Evolutionary conservation across 2,797 vertebrate species (phyloP), one percentile per base, ranked within the genome.

Genomic region (Harpagifer antarcticus): DNA sequence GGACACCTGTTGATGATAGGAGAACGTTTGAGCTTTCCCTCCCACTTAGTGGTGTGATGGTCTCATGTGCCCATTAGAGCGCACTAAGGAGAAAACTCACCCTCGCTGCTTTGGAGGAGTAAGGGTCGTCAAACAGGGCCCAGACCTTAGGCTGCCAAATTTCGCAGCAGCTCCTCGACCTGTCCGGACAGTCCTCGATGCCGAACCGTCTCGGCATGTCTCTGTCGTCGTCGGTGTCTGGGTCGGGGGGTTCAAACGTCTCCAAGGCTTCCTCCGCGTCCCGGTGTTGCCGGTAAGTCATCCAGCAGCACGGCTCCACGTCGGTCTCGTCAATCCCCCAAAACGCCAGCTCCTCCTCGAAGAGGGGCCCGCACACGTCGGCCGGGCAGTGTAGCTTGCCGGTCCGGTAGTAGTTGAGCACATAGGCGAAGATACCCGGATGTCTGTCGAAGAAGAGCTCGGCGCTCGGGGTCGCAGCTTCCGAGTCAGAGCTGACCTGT

Each of bases 251-350:
- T 63, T 99, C 97, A 3, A 99, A 99, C 77, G 95, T 99, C 65
- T 99, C 97, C 53, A 99, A 93, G n/a, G 98, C 98, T 90, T 99
- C 98, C 68, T 99, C 98, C 0, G 98, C 98, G 19, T 99, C 98
- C 0, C 98, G 94, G 89, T 99, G 98, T 91, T 99, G 98, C 0
- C 98, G 94, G 85, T 99, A 99, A 56, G 96, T 97, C 97, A 99
- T 99, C 98, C 98, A 99, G 94, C 98, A 99, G 83, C 98, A 99
- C 3, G 98, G 98, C 90, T 99, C 98, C 94, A 99, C 98, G 78
- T 99, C 98, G 0, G 98, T 99, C 95, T 99, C 98, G 2, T 99
- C 98, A 13, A 99, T 98, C 53, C 97, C 98, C 98, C 98, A 99
- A 83, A 97, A 99, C 37, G 97, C 97, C 68, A 99, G 94, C 93